Conservation (phyloP, 2,113 vertebrate genomes). For the Upupa epops region DNA sequence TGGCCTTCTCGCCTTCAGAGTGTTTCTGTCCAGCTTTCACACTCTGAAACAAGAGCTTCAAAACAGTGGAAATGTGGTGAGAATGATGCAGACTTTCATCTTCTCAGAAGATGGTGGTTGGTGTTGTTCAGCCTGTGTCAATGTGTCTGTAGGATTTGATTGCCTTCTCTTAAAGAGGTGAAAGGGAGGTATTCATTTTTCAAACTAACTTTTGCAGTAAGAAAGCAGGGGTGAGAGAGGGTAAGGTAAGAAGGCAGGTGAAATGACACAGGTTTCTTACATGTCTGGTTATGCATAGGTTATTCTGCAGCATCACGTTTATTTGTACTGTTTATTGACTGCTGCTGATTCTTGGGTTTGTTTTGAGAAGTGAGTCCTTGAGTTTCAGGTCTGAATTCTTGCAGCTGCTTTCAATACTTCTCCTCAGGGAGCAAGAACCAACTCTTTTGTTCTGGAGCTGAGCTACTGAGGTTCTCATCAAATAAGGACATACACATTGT, state of each 20-base stretch:
- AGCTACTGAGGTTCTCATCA: not conserved
- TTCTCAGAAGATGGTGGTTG: not conserved
- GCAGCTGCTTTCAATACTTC: not conserved
- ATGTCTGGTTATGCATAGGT: not conserved
- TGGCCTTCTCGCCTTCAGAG: not conserved
- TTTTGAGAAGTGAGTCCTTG: not conserved
- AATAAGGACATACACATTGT: not conserved
- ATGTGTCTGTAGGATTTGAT: not conserved
- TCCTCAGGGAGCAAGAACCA: not conserved
- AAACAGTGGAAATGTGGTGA: conserved; percentile 47
- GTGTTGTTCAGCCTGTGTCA: not conserved
- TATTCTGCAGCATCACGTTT: not conserved
- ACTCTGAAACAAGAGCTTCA: not conserved
- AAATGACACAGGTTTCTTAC: not conserved
- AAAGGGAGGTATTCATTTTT: not conserved
- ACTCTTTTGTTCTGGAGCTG: not conserved
- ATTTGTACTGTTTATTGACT: not conserved
- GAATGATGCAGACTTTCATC: not conserved
- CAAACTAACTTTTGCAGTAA: not conserved
- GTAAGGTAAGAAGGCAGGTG: not conserved
- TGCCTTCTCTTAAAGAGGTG: not conserved
- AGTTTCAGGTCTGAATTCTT: not conserved
- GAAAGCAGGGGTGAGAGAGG: not conserved
- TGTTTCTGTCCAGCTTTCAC: not conserved
- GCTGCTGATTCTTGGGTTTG: not conserved